Conservation (phyloP, 2,797 vertebrate genomes). For the Sylvilagus floridanus region DNA sequence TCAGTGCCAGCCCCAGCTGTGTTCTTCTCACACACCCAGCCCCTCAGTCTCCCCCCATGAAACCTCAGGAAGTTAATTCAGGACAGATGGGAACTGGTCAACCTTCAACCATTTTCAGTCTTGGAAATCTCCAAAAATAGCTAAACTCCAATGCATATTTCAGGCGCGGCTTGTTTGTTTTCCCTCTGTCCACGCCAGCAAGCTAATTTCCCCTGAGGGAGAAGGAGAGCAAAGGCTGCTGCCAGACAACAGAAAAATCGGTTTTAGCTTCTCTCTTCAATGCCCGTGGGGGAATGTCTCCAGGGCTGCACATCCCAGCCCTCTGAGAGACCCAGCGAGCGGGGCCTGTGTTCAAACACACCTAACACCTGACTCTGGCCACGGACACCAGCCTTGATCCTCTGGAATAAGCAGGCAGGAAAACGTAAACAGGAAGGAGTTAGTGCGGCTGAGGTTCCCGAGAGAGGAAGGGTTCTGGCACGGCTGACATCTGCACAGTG, state of each 20-base stretch:
- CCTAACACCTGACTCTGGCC: not conserved
- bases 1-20: not conserved
- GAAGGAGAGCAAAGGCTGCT: slow-evolving; percentile 46
- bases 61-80: slow-evolving; percentile 54
- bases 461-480: not conserved
- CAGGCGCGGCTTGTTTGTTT: slow-evolving; percentile 79
- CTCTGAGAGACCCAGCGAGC: not conserved
- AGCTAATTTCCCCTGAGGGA: slow-evolving; percentile 78
- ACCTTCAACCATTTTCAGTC: slow-evolving; percentile 67
- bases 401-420: not conserved
- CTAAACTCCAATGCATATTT: slow-evolving; percentile 77
- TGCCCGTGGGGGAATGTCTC: not conserved
- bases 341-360: not conserved
- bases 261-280: slow-evolving; percentile 6
- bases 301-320: not conserved
- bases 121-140: slow-evolving; percentile 75
- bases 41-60: not conserved
- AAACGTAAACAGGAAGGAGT: not conserved
- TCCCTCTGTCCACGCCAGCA: slow-evolving; percentile 49
- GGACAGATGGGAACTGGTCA: slow-evolving; percentile 66
- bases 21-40: not conserved
- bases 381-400: not conserved
- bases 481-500: not conserved
- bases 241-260: slow-evolving; percentile 11
- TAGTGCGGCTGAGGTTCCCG: not conserved